A percentile compares a stretch with the other conserved stretches of the same genome.
Conservation (phyloP, 92 coral and sea anemone species). For the Meandrina meandrites region DNA sequence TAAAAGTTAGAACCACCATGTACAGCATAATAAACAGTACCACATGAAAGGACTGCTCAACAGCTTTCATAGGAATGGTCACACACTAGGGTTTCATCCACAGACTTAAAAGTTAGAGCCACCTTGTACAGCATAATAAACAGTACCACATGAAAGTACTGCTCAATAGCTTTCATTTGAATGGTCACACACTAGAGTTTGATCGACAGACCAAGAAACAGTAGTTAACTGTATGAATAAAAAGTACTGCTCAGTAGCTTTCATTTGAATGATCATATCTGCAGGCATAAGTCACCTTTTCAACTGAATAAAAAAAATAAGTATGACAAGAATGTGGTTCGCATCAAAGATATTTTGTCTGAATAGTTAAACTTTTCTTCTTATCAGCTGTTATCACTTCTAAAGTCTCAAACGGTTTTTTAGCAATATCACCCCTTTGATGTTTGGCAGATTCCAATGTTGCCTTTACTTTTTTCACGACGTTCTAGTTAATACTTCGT, state of each 20-base stretch:
- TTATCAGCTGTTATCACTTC: not conserved
- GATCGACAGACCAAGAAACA: not conserved
- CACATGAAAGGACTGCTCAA: not conserved
- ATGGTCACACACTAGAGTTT: not conserved
- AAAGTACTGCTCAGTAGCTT: not conserved
- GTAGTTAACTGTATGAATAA: too few relatives aligned
- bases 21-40: not conserved
- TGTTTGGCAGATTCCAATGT: not conserved
- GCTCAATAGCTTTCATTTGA: not conserved
- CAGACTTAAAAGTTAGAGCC: too few relatives aligned
- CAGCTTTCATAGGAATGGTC: too few relatives aligned
- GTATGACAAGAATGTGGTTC: not conserved
- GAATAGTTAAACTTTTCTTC: not conserved
- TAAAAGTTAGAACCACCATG: not conserved
- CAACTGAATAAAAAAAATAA: not conserved
- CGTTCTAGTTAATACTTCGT: not conserved
- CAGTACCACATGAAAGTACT: not conserved
- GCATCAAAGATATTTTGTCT: not conserved
- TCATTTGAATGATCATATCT: not conserved
- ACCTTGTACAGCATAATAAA: not conserved
- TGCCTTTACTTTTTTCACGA: not conserved
- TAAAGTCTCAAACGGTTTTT: not conserved
- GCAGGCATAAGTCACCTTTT: not conserved
- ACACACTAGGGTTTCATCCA: too few relatives aligned
- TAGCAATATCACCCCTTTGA: not conserved